Conservation (phyloP, 2,888 invertebrate species). For the Drosophila anomalata region DNA sequence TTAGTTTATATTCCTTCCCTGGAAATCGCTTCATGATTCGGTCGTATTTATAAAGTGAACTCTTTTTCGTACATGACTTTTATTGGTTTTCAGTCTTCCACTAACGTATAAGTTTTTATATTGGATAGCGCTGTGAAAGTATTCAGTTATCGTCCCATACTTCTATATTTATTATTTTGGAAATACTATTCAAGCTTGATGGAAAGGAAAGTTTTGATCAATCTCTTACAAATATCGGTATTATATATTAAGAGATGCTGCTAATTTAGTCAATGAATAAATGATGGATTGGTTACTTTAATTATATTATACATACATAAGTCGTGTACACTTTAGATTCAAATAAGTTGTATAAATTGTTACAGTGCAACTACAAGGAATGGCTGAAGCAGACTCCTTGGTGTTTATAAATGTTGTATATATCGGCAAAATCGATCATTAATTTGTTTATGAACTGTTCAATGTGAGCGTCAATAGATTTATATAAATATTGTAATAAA, state of each 20-base stretch:
- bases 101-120: constrained; percentile 34
- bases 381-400: constrained; percentile 79
- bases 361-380: constrained; percentile 82
- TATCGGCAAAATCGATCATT: constrained; percentile 61
- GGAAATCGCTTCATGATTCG: constrained; percentile 4
- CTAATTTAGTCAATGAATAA: constrained; percentile 49
- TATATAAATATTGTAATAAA: constrained; percentile 79
- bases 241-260: constrained; percentile 31
- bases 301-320: constrained; percentile 77
- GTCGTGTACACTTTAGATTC: constrained; percentile 77
- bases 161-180: constrained; percentile 35
- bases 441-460: constrained; percentile 63
- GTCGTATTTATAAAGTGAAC: neutral
- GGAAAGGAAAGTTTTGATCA: constrained; percentile 17
- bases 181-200: constrained; percentile 32
- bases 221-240: constrained; percentile 36
- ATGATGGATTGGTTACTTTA: constrained; percentile 78
- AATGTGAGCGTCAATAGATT: constrained; percentile 72
- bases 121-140: constrained; percentile 45
- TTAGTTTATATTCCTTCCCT: neutral
- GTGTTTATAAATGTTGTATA: constrained; percentile 72
- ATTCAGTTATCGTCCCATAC: constrained; percentile 27
- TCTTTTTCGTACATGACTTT: constrained; percentile 32
- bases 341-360: constrained; percentile 76
- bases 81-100: constrained; percentile 43